Base-by-base conservation (phyloP, 2,888 invertebrate genomes). In the Phaonia tiefii region DNA sequence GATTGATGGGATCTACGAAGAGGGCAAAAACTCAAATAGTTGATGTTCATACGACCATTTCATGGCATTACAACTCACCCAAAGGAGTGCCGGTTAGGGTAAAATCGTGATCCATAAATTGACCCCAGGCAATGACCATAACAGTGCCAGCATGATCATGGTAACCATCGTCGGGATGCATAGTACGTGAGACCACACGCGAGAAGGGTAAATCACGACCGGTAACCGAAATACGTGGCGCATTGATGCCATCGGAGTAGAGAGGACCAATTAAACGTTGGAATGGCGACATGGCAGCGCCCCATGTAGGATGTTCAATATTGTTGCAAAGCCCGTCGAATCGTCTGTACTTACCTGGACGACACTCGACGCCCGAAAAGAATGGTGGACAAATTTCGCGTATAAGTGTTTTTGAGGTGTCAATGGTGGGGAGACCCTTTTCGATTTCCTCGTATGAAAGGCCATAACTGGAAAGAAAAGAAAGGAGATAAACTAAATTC, bases 81-180 rank as follows among this genome's bases (percentile, higher is more conserved):
- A 97, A 92, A 54, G 97, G 96, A 26, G 97, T 97, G 84, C 93
- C 97, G 74, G 97, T 97, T 46, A 97, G 93, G 4, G 97, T 97
- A 86, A 96, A 96, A 90, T 97, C 97, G 92, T 98, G 97, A 91
- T 97, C 97, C 94, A 97, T 96, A 91, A 97, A 97, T 91, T 97
- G 97, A 86, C 97, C 97, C 97, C 97, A 98, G 75, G 97, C 97
- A 82, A 90, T 90, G 63, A 97, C 95, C 95, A 97, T 96, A 86
- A 97, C 96, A 37, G 97, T 97, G 69, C 97, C 97, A 31, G 97
- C 97, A 91, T 97, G 97, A 91, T 98, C 97, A 89, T 97, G 97
- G 92, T 94, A 97, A 49, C 97, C 97, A 85, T 97, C 96, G 87
- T 98, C 97, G 44, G 97, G 96, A 90, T 98, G 98, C 94, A 97